phyloP scores from a whole-genome alignment of 2,113 vertebrate genomes.

The Oncorhynchus gorbuscha region DNA sequence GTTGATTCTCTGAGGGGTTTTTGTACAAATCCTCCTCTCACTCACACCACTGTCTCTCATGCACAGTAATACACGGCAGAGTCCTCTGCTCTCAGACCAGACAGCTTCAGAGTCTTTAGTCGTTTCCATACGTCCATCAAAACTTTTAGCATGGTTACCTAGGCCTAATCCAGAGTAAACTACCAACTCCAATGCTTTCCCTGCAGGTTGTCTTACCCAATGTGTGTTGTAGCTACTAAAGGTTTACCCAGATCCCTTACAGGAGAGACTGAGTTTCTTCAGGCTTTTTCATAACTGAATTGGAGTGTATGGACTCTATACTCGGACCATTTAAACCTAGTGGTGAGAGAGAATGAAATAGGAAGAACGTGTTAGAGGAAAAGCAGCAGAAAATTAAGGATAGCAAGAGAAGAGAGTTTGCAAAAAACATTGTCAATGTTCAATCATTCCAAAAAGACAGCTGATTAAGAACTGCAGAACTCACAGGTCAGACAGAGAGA shows the following conservation, averaged over 20 bases:
- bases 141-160: background rate
- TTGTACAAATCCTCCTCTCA: too few species aligned
- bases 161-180: background rate
- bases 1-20: too few species aligned
- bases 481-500: too few species aligned
- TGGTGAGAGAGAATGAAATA: background rate
- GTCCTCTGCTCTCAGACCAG: too few species aligned
- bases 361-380: background rate
- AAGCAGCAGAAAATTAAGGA: background rate
- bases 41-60: too few species aligned
- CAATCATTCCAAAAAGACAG: too few species aligned
- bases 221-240: background rate
- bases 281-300: slow-evolving; percentile 18
- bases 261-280: slow-evolving; percentile 29
- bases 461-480: too few species aligned
- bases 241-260: slow-evolving; percentile 22
- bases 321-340: slow-evolving; percentile 30
- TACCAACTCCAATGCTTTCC: slow-evolving; percentile 28
- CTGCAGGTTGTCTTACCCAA: slow-evolving; percentile 27
- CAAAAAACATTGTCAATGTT: too few species aligned
- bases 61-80: too few species aligned
- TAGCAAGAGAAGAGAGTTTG: too few species aligned
- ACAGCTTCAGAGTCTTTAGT: slow-evolving; percentile 23
- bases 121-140: slow-evolving; percentile 21
- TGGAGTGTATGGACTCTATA: slow-evolving; percentile 16